Base-by-base conservation (phyloP, 2,797 vertebrate genomes). In the Cossypha polioptera region DNA sequence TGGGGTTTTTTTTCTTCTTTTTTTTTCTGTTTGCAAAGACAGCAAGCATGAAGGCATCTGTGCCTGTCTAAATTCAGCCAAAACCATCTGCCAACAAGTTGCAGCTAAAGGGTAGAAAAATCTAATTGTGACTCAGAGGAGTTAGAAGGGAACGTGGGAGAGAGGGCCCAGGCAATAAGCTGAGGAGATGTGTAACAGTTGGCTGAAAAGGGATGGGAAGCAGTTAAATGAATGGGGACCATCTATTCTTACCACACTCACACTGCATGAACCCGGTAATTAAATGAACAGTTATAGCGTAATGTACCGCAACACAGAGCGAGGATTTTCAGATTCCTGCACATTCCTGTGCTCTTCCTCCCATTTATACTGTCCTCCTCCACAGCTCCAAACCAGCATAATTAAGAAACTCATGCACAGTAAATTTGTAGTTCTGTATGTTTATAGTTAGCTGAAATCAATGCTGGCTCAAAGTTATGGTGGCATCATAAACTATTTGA, bases 1-100 rank as follows among this genome's bases (percentile, higher is more conserved):
- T 26, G 29, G 40, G 11, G 47, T 79, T 76, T 63, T 29, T 17
- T 76, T 6, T 14, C 13, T 22, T 67, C 40, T 35, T 28, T 77
- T 67, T 67, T 83, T 66, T 35, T 13, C 26, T 85, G 14, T 89
- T 92, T 89, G 68, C 65, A 93, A 86, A 79, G 87, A 92, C 67
- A 82, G 77, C 55, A 72, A 95, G 53, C 74, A 79, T 59, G 53
- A 71, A 95, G 67, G 51, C 71, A 85, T 95, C 87, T 90, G 80
- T 90, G 89, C 58, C 54, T 90, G 63, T 63, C 83, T 96, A 96
- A 90, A 95, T 94, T 91, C 90, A 96, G 62, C 77, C 63, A 86
- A 89, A 96, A 92, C 95, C 79, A 96, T 96, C 90, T 94, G 69
- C 67, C 88, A 94, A 36, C 50, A 43, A 90, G 61, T 93, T 96